Evolutionary conservation across 2,888 invertebrate species (phyloP), one percentile per base, ranked within the genome.

Genomic region (Uropetala carovei): DNA sequence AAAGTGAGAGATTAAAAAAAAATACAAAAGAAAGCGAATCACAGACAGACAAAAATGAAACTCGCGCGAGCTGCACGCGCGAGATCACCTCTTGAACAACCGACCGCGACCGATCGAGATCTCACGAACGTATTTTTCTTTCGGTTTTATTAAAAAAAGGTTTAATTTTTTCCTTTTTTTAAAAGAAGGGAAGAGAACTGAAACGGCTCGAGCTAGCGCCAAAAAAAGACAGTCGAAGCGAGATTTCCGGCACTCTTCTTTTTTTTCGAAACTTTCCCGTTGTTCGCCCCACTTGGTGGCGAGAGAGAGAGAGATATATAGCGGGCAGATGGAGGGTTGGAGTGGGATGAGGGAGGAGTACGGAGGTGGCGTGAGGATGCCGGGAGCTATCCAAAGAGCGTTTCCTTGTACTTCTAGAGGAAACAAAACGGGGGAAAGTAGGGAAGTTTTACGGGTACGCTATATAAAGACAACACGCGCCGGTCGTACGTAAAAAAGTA

Each of bases 221-320:
- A 85, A 18, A 16, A n/a, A 57, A 85, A 85, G 85, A 85, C 85
- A 57, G 85, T 56, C 8, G n/a, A 84, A 85, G 58, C 85, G 57
- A 57, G 85, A 22, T 57, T 83, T 85, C 85, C 85, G 85, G 85
- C 22, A 85, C 57, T 58, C 85, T n/a, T 57, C 85, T 57, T 83
- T 83, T 83, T 83, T 57, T 43, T 43, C 58, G 7, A 85, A 85
- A 58, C 85, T 85, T 58, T 85, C 57, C 85, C 85, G 85, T 58
- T 57, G 85, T 22, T 58, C 58, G 58, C 0, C 85, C 85, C 85
- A 57, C 57, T 84, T 84, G n/a, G 30, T 43, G 10, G n/a, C 56
- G 56, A 56, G 56, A n/a, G 57, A 57, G 83, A 85, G 75, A 75
- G 27, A 27, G n/a, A 27, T 10, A 9, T 8, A n/a, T 5, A 64